A percentile compares a stretch with the other conserved stretches of the same genome.
Conservation (phyloP, 30 jellyfish, hydroid and myxozoan genomes). For the Turritopsis rubra region DNA sequence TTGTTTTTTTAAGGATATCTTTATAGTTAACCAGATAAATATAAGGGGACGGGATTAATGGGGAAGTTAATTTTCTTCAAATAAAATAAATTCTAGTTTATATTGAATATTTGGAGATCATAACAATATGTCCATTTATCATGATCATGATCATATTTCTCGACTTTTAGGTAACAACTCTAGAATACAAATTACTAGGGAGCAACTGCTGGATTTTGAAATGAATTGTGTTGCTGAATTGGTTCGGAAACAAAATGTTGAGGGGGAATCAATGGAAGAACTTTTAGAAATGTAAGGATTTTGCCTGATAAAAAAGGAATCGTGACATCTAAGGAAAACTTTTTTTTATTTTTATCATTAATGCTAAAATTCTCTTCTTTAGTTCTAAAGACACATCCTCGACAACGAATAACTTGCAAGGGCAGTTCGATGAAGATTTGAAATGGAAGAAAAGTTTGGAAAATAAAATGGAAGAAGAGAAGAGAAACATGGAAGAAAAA, state of each 20-base stretch:
- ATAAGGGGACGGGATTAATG: too few species aligned
- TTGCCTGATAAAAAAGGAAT: neutral
- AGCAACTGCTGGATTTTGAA: neutral
- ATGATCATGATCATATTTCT: too few species aligned
- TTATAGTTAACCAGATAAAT: too few species aligned
- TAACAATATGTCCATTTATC: too few species aligned
- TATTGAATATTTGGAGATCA: too few species aligned
- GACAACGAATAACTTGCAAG: neutral
- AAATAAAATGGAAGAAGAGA: neutral
- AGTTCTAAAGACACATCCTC: neutral
- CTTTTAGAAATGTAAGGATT: neutral
- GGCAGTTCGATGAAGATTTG: too few species aligned
- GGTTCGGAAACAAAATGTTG: neutral
- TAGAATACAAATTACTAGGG: neutral
- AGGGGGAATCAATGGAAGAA: neutral
- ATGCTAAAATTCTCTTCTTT: neutral
- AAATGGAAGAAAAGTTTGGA: too few species aligned
- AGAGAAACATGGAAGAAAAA: neutral
- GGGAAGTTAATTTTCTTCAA: too few species aligned
- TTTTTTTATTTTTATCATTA: neutral
- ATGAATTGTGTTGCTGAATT: neutral
- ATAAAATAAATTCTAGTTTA: too few species aligned
- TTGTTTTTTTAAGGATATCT: too few species aligned
- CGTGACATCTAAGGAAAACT: neutral
- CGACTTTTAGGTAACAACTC: too few species aligned